A percentile compares a stretch with the other conserved stretches of the same genome.
These are phyloP conservation scores for Zaprionus davidi DNA, from an alignment of 1,140 invertebrate species.

Conservation along the genomic window DNA sequence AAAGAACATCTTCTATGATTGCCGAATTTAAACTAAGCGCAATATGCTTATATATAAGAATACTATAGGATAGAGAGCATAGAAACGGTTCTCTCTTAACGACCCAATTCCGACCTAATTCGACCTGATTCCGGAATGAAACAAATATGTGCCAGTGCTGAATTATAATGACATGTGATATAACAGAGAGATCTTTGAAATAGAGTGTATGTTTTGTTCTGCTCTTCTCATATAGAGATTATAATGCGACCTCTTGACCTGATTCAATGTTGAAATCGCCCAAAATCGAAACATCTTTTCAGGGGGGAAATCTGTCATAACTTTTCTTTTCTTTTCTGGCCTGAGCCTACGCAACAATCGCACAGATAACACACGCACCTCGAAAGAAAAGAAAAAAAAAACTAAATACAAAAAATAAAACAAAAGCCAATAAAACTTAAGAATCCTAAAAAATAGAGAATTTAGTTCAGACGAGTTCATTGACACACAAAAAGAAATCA, in stretches of 20 bases:
- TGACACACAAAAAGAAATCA: constrained; percentile 80
- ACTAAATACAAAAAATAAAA: constrained; percentile 52
- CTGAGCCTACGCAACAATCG: constrained; percentile 65
- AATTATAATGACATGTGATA: neutral
- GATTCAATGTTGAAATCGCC: constrained; percentile 19
- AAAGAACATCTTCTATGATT: constrained; percentile 48
- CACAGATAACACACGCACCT: constrained; percentile 63
- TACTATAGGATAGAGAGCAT: too few relatives aligned
- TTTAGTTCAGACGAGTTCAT: constrained; percentile 78
- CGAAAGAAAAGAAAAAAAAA: constrained; percentile 53
- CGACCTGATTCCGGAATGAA: neutral
- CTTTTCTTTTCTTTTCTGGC: constrained; percentile 70
- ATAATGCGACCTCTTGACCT: constrained; percentile 23
- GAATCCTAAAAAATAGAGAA: constrained; percentile 64
- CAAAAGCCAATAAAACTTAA: constrained; percentile 51
- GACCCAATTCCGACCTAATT: too few relatives aligned
- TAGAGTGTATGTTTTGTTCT: neutral
- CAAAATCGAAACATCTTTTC: neutral
- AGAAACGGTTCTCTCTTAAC: too few relatives aligned
- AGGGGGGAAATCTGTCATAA: constrained; percentile 43
- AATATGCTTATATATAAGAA: too few relatives aligned
- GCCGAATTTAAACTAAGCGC: constrained; percentile 43
- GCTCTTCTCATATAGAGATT: neutral
- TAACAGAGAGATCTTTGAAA: too few relatives aligned
- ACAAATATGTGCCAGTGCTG: neutral